These are phyloP conservation scores for Mechanitis mazaeus DNA, from an alignment of 2,888 invertebrate species.

Conservation along the genomic window DNA sequence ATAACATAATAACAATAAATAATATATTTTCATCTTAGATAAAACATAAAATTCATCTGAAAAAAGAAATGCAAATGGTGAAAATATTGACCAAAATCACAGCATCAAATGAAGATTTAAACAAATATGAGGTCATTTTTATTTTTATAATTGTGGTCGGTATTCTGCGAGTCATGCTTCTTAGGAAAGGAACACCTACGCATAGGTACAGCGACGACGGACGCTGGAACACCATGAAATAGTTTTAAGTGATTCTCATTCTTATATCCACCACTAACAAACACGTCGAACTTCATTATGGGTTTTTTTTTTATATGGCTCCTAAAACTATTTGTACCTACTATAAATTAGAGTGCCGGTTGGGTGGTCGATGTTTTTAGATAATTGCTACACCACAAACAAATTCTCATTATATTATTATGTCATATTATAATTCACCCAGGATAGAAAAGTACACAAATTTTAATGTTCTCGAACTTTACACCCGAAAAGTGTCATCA, in stretches of 20 bases:
- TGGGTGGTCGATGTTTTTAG: conserved; percentile 51
- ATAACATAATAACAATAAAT: too few relatives aligned
- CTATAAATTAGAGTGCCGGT: conserved; percentile 60
- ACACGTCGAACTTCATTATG: conserved; percentile 1
- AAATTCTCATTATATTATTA: conserved; percentile 3
- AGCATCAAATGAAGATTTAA: conserved; percentile 71
- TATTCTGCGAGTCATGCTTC: conserved; percentile 64
- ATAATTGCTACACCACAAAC: background rate
- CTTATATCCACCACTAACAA: conserved; percentile 24
- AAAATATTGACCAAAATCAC: conserved; percentile 46
- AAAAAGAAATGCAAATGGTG: conserved; percentile 29
- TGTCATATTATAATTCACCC: background rate
- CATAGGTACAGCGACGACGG: conserved; percentile 25
- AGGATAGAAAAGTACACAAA: too few relatives aligned
- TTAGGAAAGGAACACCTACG: conserved; percentile 71
- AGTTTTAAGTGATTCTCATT: conserved; percentile 27
- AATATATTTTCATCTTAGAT: too few relatives aligned
- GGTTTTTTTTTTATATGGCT: conserved; percentile 41
- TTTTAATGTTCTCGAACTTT: conserved; percentile 27
- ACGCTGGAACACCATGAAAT: conserved; percentile 32
- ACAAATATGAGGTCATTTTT: conserved; percentile 67
- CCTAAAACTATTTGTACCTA: conserved; percentile 61
- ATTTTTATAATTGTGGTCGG: conserved; percentile 67
- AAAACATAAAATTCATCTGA: conserved; percentile 13
- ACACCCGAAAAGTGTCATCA: conserved; percentile 61